These are phyloP conservation scores for Oreochromis mossambicus DNA, from an alignment of 2,797 vertebrate genomes.

Conservation along the genomic window DNA sequence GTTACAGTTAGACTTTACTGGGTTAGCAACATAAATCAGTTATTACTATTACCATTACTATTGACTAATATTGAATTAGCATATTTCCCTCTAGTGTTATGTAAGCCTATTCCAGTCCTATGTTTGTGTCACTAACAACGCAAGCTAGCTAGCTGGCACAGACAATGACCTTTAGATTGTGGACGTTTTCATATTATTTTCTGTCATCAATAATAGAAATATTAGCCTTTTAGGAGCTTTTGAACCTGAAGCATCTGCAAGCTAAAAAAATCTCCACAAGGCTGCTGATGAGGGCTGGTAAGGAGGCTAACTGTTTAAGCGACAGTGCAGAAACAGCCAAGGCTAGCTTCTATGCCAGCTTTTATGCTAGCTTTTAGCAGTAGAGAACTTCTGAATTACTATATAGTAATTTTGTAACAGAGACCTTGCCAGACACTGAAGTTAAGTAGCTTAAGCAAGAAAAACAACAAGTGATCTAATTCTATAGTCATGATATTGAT, in stretches of 20 bases:
- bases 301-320: rapidly evolving
- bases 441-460: not conserved
- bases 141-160: rapidly evolving
- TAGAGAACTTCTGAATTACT: not conserved
- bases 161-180: not conserved
- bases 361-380: not conserved
- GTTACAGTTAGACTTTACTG: not conserved
- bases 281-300: too few species aligned
- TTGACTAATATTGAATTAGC: not conserved
- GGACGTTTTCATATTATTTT: not conserved
- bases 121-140: not conserved
- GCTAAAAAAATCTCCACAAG: too few species aligned
- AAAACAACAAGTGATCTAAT: not conserved
- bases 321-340: not conserved
- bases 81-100: not conserved
- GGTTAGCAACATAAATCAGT: not conserved
- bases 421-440: not conserved
- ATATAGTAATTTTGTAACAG: not conserved
- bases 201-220: not conserved
- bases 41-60: not conserved
- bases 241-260: too few species aligned
- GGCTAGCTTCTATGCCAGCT: not conserved
- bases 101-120: rapidly evolving
- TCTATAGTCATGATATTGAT: not conserved
- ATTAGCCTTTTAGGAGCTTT: too few species aligned